Percentiles rank a stretch among this genome's conserved stretches.
phyloP scores from a whole-genome alignment of 2,797 vertebrate genomes.

The Diplodus puntazzo region DNA sequence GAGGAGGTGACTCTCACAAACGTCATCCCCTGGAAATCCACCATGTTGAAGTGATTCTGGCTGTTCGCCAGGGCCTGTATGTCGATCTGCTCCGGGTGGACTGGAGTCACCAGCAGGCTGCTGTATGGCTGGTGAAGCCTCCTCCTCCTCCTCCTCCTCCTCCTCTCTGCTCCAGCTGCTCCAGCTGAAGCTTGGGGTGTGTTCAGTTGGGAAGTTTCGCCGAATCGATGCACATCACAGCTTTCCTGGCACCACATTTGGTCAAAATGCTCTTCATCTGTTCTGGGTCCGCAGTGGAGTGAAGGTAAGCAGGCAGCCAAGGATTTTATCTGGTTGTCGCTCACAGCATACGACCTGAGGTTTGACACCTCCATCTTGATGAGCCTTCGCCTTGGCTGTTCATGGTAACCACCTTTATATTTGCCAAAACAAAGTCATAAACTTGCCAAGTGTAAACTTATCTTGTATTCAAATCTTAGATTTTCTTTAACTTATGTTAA shows the following conservation, averaged over 20 bases:
- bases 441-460: neutral
- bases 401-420: neutral
- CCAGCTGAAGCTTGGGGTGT: neutral
- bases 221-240: neutral
- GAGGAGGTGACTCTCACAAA: conserved; percentile 19
- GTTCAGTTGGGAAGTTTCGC: conserved; percentile 1
- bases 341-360: neutral
- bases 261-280: conserved; percentile 11
- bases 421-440: neutral
- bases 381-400: conserved; percentile 1
- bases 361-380: conserved; percentile 11
- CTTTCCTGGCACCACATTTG: conserved; percentile 10
- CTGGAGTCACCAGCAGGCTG: neutral
- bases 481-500: neutral
- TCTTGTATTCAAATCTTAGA: neutral
- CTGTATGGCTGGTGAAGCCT: neutral
- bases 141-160: neutral
- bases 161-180: neutral
- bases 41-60: conserved; percentile 5
- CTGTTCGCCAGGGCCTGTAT: neutral
- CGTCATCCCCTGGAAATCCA: neutral
- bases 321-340: neutral
- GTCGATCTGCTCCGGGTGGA: neutral
- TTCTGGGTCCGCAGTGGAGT: conserved; percentile 3
- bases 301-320: neutral